Percentiles rank a stretch among this genome's conserved stretches.
phyloP scores from a whole-genome alignment of 2,888 invertebrate species.

The Hanleya hanleyi region DNA sequence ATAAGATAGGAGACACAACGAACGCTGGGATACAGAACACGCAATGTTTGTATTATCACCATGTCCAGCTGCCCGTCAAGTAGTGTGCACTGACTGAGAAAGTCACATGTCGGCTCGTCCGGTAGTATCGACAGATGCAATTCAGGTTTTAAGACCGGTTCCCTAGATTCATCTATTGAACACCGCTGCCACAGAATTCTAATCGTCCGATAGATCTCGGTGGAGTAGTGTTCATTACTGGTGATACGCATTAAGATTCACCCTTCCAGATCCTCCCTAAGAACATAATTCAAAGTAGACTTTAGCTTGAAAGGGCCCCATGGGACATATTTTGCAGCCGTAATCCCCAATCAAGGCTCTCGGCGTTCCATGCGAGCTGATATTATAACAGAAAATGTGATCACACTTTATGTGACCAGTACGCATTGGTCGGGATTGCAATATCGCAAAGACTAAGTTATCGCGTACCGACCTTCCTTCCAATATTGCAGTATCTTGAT shows the following conservation, averaged over 20 bases:
- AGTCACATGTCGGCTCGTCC: conserved; percentile 5
- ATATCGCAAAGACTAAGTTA: neutral
- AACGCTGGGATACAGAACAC: no score
- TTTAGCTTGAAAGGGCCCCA: neutral
- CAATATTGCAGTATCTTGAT: neutral
- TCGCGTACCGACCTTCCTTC: neutral
- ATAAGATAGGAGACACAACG: no score
- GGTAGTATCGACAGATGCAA: neutral
- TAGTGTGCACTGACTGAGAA: neutral
- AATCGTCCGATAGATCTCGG: neutral
- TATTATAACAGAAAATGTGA: neutral
- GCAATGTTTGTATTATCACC: no score
- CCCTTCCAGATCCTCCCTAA: neutral
- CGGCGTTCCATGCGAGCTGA: neutral
- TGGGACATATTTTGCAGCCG: neutral
- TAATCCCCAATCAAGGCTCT: conserved; percentile 5
- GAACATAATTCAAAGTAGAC: neutral
- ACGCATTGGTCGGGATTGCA: neutral
- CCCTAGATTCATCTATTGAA: neutral
- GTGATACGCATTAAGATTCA: conserved; percentile 1
- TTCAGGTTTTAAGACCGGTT: neutral
- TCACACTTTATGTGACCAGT: neutral
- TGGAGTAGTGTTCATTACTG: conserved; percentile 6
- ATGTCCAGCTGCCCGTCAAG: no score
- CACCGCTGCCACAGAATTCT: neutral